Evolutionary conservation across 2,113 vertebrate species (phyloP).

Genomic region (Larimichthys polyactis): DNA sequence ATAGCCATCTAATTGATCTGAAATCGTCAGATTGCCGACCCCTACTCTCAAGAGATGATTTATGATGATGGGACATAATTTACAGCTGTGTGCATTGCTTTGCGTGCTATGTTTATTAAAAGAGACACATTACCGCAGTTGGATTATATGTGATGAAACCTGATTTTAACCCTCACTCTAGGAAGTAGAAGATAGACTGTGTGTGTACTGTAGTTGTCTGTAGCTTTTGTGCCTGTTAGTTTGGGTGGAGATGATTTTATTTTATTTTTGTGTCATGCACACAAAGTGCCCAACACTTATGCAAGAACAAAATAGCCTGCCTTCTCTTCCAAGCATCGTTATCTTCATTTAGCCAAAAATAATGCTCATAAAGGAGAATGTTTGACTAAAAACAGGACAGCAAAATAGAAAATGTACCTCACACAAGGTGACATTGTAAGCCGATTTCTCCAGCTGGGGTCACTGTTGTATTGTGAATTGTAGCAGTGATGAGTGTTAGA

Average conservation of each 20-base stretch:
- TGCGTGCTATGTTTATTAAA: neutral
- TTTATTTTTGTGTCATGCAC: too few relatives aligned
- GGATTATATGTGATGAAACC: neutral
- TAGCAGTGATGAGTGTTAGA: neutral
- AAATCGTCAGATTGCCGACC: too few relatives aligned
- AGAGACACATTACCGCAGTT: neutral
- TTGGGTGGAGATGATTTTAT: neutral
- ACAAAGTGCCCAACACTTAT: too few relatives aligned
- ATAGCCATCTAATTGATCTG: too few relatives aligned
- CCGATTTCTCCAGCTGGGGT: slow-evolving; percentile 60
- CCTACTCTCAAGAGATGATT: neutral
- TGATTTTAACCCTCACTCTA: neutral
- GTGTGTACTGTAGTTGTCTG: neutral
- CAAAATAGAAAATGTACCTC: too few relatives aligned
- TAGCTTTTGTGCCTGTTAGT: neutral
- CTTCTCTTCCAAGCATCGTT: too few relatives aligned
- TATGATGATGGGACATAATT: neutral
- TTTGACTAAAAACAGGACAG: too few relatives aligned
- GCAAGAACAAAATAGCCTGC: too few relatives aligned
- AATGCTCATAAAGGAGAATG: too few relatives aligned
- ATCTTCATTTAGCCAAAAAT: too few relatives aligned
- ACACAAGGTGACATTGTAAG: neutral
- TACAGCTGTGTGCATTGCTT: neutral
- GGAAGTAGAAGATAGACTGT: neutral
- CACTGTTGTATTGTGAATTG: slow-evolving; percentile 61